A percentile compares a stretch with the other conserved stretches of the same genome.
Evolutionary conservation across 2,888 invertebrate species (phyloP).

Genomic region (Erebia ligea): DNA sequence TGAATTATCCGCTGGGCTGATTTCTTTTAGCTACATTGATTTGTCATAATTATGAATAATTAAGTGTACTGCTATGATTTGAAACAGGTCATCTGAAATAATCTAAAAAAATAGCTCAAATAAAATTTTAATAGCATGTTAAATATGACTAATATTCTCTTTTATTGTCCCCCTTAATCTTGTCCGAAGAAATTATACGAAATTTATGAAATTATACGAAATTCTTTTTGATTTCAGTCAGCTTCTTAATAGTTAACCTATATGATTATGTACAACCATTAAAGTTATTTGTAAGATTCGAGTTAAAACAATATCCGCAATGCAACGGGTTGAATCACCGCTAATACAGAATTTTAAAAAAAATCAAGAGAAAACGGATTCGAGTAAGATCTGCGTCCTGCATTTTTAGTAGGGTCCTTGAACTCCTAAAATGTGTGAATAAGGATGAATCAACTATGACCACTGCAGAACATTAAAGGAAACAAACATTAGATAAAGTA

Average conservation of each 20-base stretch:
- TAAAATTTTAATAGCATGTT: too few relatives aligned
- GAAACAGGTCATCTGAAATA: neutral
- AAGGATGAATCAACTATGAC: neutral
- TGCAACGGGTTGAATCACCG: neutral
- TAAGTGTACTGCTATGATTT: constrained; percentile 11
- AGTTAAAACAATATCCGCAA: neutral
- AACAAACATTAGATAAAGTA: too few relatives aligned
- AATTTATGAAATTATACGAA: too few relatives aligned
- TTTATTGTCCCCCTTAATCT: too few relatives aligned
- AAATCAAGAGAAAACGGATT: neutral
- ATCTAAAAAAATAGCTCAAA: neutral
- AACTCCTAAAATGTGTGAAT: neutral
- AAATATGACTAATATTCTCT: too few relatives aligned
- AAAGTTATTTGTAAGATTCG: neutral
- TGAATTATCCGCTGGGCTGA: constrained; percentile 69
- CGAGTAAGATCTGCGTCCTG: neutral
- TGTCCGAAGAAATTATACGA: too few relatives aligned
- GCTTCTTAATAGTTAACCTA: too few relatives aligned
- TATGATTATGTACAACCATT: too few relatives aligned
- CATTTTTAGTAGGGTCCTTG: neutral
- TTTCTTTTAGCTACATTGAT: constrained; percentile 48
- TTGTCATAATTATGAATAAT: constrained; percentile 27
- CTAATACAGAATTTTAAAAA: neutral
- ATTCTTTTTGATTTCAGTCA: too few relatives aligned
- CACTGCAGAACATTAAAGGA: neutral